Evolutionary conservation across 2,888 invertebrate genomes (phyloP).

Genomic region (Girardia tigrina): DNA sequence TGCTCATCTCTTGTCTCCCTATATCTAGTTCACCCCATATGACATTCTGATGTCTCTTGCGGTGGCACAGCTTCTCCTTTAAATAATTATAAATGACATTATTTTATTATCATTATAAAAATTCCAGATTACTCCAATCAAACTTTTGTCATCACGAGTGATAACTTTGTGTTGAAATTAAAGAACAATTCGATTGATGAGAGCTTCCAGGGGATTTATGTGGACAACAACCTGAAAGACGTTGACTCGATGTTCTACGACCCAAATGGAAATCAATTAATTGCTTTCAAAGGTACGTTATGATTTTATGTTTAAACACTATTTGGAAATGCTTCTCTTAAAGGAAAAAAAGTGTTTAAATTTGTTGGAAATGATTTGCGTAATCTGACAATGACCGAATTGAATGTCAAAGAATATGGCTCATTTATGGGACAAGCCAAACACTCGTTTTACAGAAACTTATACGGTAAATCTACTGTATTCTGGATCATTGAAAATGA

Average conservation of each 20-base stretch:
- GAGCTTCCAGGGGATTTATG: not conserved
- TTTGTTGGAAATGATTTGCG: not conserved
- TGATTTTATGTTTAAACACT: not conserved
- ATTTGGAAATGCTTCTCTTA: not conserved
- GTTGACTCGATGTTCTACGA: not conserved
- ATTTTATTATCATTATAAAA: no score
- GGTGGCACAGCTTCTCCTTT: no score
- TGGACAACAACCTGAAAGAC: not conserved
- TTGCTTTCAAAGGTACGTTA: not conserved
- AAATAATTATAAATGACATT: no score
- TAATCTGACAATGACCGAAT: not conserved
- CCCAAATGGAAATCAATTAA: not conserved
- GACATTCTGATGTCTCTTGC: no score
- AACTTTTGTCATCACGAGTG: not conserved
- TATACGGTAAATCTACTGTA: not conserved
- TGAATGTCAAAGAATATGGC: not conserved
- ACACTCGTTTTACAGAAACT: not conserved
- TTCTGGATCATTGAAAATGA: not conserved
- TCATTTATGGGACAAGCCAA: not conserved
- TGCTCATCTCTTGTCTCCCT: no score
- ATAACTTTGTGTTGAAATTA: not conserved
- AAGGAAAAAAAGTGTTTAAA: not conserved
- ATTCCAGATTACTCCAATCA: not conserved
- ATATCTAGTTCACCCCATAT: no score
- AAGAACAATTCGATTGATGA: slow-evolving; percentile 19